A percentile compares a stretch with the other conserved stretches of the same genome.
Evolutionary conservation across 1,140 invertebrate genomes (phyloP).

Genomic region (Drosophila melanica): DNA sequence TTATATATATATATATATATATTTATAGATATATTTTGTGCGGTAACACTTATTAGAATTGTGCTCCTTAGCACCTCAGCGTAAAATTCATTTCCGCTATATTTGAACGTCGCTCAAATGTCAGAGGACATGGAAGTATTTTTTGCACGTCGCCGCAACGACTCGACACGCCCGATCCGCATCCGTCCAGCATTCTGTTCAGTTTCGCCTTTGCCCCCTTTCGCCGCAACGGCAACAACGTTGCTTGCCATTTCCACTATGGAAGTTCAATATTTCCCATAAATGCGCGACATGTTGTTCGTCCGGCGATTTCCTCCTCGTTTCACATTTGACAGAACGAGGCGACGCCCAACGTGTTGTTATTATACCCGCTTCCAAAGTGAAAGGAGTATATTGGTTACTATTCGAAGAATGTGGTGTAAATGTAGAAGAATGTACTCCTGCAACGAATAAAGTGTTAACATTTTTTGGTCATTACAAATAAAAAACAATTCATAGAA

Average conservation of each 20-base stretch:
- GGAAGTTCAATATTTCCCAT: conserved; percentile 70
- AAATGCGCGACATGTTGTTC: conserved; percentile 62
- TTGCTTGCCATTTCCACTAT: conserved; percentile 26
- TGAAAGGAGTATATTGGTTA: not conserved
- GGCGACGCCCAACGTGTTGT: not conserved
- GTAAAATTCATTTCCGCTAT: conserved; percentile 77
- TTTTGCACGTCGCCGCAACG: conserved; percentile 45
- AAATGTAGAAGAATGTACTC: no score
- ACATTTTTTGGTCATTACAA: no score
- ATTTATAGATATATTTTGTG: not conserved
- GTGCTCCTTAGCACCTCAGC: conserved; percentile 60
- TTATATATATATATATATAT: not conserved
- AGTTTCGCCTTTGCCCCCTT: conserved; percentile 3
- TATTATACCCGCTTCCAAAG: not conserved
- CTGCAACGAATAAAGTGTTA: no score
- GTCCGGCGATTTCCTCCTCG: conserved; percentile 63
- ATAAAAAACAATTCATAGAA: no score
- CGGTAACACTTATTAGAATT: conserved; percentile 59
- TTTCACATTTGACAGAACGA: conserved; percentile 15
- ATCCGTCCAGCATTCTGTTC: conserved; percentile 11
- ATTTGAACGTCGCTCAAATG: conserved; percentile 74
- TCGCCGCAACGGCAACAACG: not conserved
- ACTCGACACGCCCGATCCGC: conserved; percentile 19
- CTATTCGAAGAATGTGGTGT: not conserved
- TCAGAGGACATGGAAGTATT: conserved; percentile 50